Percentiles rank a stretch among this genome's conserved stretches.
phyloP scores from a whole-genome alignment of 2,113 vertebrate genomes.

The Tenrec ecaudatus region DNA sequence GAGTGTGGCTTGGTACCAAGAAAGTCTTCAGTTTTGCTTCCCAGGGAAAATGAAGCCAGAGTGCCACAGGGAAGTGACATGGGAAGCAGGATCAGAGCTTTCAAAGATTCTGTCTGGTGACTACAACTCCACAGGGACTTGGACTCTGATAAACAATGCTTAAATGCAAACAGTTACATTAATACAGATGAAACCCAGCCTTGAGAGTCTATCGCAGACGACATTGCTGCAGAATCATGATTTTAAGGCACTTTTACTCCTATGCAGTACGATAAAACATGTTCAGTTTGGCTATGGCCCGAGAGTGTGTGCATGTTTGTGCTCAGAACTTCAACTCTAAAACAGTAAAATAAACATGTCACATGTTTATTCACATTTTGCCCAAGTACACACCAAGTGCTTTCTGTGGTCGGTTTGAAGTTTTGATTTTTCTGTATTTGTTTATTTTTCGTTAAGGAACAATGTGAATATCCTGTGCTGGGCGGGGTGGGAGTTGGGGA shows the following conservation, averaged over 20 bases:
- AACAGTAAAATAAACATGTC: conserved; percentile 63
- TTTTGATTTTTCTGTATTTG: conserved; percentile 74
- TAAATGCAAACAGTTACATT: neutral
- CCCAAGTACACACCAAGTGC: conserved; percentile 65
- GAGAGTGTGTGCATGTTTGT: neutral
- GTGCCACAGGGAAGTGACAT: conserved; percentile 12
- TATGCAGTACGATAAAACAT: conserved; percentile 4
- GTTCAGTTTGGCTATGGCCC: neutral
- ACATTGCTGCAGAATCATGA: neutral
- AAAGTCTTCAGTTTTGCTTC: conserved; percentile 67
- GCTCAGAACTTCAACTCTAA: conserved; percentile 33
- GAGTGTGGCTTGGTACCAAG: conserved; percentile 63
- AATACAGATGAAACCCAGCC: neutral
- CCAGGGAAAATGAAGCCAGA: conserved; percentile 60
- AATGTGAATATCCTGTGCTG: conserved; percentile 73
- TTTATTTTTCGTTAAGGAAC: conserved; percentile 76
- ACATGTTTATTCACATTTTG: conserved; percentile 60
- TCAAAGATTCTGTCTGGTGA: neutral
- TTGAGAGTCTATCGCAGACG: neutral
- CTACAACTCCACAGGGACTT: neutral
- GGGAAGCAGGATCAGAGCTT: conserved; percentile 22
- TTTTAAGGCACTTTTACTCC: neutral
- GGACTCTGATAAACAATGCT: neutral
- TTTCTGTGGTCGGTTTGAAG: conserved; percentile 74
- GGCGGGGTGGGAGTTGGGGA: conserved; percentile 38